Evolutionary conservation across 92 coral and sea anemone genomes (phyloP).

Genomic region (Siderastrea siderea): DNA sequence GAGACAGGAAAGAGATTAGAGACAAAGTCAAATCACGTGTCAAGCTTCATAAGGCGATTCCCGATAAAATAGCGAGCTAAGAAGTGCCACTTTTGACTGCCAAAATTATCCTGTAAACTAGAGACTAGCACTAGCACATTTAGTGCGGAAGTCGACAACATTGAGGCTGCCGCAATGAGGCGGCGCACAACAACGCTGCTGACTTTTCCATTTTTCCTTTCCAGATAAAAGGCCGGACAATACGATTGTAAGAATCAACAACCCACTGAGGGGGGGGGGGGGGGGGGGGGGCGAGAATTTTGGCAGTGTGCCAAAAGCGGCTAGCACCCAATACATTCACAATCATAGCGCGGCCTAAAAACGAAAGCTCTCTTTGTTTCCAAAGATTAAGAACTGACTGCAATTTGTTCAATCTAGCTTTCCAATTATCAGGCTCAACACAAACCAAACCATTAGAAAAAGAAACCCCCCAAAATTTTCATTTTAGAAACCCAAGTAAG

Average conservation of each 20-base stretch:
- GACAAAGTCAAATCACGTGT: background rate
- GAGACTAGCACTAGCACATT: background rate
- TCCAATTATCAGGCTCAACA: constrained; percentile 22
- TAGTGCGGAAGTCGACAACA: background rate
- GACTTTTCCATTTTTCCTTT: constrained; percentile 5
- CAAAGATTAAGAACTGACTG: constrained; percentile 13
- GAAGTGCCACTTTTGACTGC: background rate
- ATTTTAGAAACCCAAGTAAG: background rate
- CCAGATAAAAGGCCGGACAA: constrained; percentile 32
- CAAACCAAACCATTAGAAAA: background rate
- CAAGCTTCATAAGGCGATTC: background rate
- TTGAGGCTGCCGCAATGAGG: background rate
- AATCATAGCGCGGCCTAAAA: constrained; percentile 7
- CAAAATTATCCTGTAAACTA: background rate
- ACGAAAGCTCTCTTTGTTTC: constrained; percentile 6
- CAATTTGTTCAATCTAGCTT: background rate
- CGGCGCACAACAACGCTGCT: background rate
- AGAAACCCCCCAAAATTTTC: background rate
- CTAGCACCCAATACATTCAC: background rate
- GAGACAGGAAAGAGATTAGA: background rate
- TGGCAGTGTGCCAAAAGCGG: constrained; percentile 18
- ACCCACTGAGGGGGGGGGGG: constrained; percentile 6
- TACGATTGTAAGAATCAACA: background rate
- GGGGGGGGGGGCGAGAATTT: too few relatives aligned
- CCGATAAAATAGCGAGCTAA: background rate